Conservation (phyloP, 2,888 invertebrate species). For the Platynereis dumerilii region DNA sequence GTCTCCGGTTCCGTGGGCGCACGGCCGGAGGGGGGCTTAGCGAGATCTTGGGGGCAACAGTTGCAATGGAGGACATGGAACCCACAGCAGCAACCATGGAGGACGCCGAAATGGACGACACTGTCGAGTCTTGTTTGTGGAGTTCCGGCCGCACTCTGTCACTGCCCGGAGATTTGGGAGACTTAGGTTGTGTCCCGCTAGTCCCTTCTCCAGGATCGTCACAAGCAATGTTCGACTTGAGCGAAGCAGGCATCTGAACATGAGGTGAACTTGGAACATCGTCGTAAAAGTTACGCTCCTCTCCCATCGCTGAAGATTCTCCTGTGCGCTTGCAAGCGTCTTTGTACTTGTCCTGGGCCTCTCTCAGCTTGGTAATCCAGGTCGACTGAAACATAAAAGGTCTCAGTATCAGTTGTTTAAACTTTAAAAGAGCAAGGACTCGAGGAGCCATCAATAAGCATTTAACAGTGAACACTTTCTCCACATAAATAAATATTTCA, state of each 20-base stretch:
- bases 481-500: too few relatives aligned
- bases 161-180: background rate
- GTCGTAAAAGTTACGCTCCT: background rate
- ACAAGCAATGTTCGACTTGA: background rate
- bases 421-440: background rate
- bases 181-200: background rate
- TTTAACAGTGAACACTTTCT: too few relatives aligned
- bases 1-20: background rate
- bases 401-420: background rate
- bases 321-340: constrained; percentile 16
- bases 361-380: constrained; percentile 66
- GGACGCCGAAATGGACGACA: background rate
- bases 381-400: too few relatives aligned
- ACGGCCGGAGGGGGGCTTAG: background rate
- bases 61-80: constrained; percentile 1
- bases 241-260: constrained; percentile 3
- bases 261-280: constrained; percentile 5
- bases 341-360: constrained; percentile 67
- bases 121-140: background rate
- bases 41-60: background rate
- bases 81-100: background rate
- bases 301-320: constrained; percentile 7
- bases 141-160: background rate
- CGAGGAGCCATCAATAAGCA: background rate
- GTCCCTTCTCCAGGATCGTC: background rate